Evolutionary conservation across 2,113 vertebrate genomes (phyloP), one percentile per base, ranked within the genome.

Genomic region (Perccottus glenii): DNA sequence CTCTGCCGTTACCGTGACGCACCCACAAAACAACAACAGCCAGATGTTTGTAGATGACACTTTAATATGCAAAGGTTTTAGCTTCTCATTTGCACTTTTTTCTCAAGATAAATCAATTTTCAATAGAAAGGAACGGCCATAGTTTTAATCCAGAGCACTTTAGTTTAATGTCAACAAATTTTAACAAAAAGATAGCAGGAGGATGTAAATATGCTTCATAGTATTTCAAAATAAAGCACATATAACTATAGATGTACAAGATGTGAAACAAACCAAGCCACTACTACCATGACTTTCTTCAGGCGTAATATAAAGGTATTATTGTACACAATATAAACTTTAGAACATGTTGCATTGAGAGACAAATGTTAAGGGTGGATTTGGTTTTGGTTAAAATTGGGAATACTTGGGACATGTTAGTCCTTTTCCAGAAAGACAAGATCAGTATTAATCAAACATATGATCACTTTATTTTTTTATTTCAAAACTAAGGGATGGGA

Each of bases 1-100:
- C 95, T 80, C 90, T 98, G 78, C 94, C 95, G 4, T 50, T 75
- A 70, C 92, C 92, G 76, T 96, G 90, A 92, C 49, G 6, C 35
- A 58, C 51, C 5, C 36, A 27, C 27, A 53, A 35, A 53, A 53
- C 8, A 38, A 38, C 27, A 35, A 7, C 11, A n/a, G 51, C 64
- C 11, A 15, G 42, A 36, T 3, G 35, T 35, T 42, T 42, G 38
- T 43, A 19, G 10, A 40, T 46, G 44, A 7, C 55, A 58, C 11
- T 51, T n/a, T 12, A 11, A 75, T 75, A 74, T 73, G 68, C 75
- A 73, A 60, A 16, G 36, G 33, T 12, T 27, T 42, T 55, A 12
- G 64, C 65, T 70, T 59, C 58, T 72, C 48, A 6, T 65, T 69
- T 64, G 73, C 67, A 84, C 74, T 80, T 80, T 77, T 32, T 48